These are phyloP conservation scores for Heliornis fulica DNA, from an alignment of 2,113 vertebrate species.

Conservation along the genomic window DNA sequence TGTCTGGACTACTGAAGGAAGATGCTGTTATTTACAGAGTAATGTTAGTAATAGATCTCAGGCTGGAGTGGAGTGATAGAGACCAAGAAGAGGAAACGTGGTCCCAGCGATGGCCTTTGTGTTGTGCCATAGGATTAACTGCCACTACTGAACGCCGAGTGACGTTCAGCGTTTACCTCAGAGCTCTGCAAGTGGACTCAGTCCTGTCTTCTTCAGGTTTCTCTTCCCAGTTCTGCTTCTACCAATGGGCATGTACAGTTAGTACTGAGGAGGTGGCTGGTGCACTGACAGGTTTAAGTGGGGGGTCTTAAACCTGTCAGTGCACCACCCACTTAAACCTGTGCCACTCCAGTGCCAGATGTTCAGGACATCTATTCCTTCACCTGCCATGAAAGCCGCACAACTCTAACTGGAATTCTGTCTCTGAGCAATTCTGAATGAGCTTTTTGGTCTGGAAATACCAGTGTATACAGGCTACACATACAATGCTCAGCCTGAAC, in stretches of 20 bases:
- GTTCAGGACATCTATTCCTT: not conserved
- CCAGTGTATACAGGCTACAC: not conserved
- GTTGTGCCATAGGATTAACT: not conserved
- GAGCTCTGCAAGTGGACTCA: not conserved
- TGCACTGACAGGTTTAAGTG: too few species aligned
- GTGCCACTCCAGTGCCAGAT: not conserved
- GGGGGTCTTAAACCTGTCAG: too few species aligned
- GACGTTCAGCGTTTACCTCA: not conserved
- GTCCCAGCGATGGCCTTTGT: not conserved
- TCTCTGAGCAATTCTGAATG: not conserved
- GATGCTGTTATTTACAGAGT: not conserved
- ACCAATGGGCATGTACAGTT: rapidly evolving
- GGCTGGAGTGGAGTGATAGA: not conserved
- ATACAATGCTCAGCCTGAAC: not conserved
- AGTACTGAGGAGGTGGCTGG: not conserved
- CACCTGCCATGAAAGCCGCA: not conserved
- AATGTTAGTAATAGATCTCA: not conserved
- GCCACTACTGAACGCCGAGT: not conserved
- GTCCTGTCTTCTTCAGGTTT: not conserved
- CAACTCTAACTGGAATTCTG: not conserved
- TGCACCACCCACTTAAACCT: not conserved
- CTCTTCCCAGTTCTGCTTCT: not conserved
- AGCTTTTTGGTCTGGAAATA: not conserved
- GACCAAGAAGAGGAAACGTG: not conserved
- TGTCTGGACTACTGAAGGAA: not conserved